Conservation (phyloP, 2,113 vertebrate species). For the Tichodroma muraria region DNA sequence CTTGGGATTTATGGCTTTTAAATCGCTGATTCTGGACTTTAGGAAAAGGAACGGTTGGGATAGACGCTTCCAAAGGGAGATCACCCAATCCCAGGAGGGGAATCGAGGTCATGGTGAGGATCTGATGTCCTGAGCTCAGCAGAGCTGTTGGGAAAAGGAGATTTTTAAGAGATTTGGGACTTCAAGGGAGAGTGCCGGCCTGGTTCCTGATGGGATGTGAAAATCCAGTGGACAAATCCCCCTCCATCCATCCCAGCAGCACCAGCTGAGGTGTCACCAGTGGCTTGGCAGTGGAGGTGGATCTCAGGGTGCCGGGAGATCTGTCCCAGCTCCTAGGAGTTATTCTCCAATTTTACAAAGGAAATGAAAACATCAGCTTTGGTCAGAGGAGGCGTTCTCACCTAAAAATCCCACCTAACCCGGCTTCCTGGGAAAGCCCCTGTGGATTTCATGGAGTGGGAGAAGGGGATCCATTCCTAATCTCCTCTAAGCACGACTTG, state of each 20-base stretch:
- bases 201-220: not conserved
- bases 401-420: not conserved
- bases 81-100: not conserved
- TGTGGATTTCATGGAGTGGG: not conserved
- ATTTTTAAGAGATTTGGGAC: not conserved
- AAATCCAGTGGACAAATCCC: not conserved
- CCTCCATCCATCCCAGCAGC: not conserved
- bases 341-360: not conserved
- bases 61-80: rapidly evolving
- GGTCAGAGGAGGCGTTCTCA: not conserved
- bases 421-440: not conserved
- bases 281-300: not conserved
- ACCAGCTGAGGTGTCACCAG: not conserved
- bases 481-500: not conserved
- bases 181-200: not conserved
- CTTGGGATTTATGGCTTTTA: not conserved
- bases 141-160: not conserved
- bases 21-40: rapidly evolving
- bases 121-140: not conserved
- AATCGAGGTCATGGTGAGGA: not conserved
- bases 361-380: not conserved
- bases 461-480: not conserved
- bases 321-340: not conserved
- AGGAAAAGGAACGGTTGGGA: not conserved
- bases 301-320: not conserved